Conservation (phyloP, 1,140 invertebrate genomes). For the Olivierus martensii region DNA sequence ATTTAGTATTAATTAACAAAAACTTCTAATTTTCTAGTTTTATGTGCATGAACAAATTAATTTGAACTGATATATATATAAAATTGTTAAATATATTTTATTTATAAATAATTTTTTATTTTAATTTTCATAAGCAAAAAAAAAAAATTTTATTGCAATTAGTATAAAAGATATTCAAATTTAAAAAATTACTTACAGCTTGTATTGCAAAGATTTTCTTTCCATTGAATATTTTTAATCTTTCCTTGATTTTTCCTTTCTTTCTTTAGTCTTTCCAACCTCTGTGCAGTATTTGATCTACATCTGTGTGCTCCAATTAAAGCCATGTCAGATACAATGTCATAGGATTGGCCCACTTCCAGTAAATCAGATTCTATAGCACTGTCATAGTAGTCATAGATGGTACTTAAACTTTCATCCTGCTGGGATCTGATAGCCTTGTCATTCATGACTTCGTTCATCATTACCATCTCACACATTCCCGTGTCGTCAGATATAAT, state of each 20-base stretch:
- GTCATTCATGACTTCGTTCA: constrained; percentile 44
- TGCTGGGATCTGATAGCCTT: not conserved
- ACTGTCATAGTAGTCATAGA: constrained; percentile 5
- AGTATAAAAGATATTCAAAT: too few species aligned
- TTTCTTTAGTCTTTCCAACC: constrained; percentile 75
- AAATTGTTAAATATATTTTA: too few species aligned
- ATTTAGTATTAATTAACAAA: too few species aligned
- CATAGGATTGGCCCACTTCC: constrained; percentile 27
- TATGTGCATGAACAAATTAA: too few species aligned
- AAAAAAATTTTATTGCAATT: too few species aligned
- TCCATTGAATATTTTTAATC: constrained; percentile 36
- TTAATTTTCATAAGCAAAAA: too few species aligned
- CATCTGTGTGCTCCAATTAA: constrained; percentile 54
- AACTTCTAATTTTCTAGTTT: too few species aligned
- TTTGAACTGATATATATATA: too few species aligned
- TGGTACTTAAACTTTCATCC: not conserved
- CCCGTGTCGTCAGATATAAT: constrained; percentile 87
- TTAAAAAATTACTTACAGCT: not conserved
- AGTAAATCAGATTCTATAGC: constrained; percentile 19
- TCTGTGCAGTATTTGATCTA: constrained; percentile 74
- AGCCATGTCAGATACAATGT: constrained; percentile 45
- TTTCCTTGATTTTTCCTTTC: constrained; percentile 50
- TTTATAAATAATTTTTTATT: too few species aligned
- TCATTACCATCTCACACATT: constrained; percentile 62
- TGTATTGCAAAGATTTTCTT: constrained; percentile 15